These are phyloP conservation scores for Temnothorax rugatulus DNA, from an alignment of 2,888 invertebrate species.

Conservation along the genomic window DNA sequence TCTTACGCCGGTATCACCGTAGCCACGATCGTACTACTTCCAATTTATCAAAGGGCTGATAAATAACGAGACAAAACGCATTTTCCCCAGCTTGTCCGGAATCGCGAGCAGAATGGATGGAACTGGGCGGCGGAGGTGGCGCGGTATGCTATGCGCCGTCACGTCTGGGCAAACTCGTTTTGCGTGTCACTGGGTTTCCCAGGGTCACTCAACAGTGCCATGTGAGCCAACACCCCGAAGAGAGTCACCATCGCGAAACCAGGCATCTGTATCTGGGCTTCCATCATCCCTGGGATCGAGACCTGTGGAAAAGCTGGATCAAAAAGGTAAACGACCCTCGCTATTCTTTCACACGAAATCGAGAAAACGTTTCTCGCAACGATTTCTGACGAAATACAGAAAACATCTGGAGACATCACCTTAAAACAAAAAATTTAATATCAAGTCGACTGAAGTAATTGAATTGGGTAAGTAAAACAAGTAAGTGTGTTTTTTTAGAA, in stretches of 20 bases:
- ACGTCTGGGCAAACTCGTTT: constrained; percentile 85
- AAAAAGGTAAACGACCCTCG: constrained; percentile 87
- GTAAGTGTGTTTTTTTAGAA: background rate
- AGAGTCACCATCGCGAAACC: constrained; percentile 80
- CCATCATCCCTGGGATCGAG: constrained; percentile 89
- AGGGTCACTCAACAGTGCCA: constrained; percentile 79
- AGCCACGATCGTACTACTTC: background rate
- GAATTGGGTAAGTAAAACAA: background rate
- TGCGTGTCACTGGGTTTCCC: constrained; percentile 86
- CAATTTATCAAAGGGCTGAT: constrained; percentile 42
- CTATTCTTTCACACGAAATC: constrained; percentile 38
- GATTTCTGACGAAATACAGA: background rate
- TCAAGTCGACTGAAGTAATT: background rate
- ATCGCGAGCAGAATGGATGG: constrained; percentile 84
- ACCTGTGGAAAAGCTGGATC: constrained; percentile 90
- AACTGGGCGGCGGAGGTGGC: constrained; percentile 81
- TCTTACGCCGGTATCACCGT: background rate
- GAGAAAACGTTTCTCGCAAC: constrained; percentile 3
- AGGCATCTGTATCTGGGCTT: constrained; percentile 90
- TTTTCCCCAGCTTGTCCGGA: constrained; percentile 80
- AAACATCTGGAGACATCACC: background rate
- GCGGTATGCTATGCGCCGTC: constrained; percentile 84
- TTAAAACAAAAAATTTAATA: background rate
- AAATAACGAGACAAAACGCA: constrained; percentile 52
- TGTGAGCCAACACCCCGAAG: constrained; percentile 69